These are phyloP conservation scores for Willowsia nigromaculata DNA, from an alignment of 2,888 invertebrate species.

Conservation along the genomic window DNA sequence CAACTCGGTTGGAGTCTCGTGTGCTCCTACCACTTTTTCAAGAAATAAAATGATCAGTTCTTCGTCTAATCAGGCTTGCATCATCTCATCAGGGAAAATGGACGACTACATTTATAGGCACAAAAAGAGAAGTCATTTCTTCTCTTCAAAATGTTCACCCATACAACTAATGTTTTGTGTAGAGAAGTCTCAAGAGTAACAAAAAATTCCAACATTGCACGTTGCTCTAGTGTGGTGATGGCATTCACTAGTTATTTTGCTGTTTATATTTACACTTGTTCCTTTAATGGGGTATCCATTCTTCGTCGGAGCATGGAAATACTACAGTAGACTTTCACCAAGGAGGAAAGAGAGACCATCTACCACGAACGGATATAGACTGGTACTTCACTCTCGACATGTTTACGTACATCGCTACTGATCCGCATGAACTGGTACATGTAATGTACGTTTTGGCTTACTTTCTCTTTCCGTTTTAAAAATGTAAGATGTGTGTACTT, in stretches of 20 bases:
- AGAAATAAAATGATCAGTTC: slow-evolving; percentile 65
- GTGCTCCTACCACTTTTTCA: not conserved
- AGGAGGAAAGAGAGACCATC: not conserved
- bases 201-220: not conserved
- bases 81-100: slow-evolving; percentile 70
- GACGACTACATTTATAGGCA: slow-evolving; percentile 59
- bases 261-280: slow-evolving; percentile 26
- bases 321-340: not conserved
- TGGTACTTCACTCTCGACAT: not conserved
- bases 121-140: slow-evolving; percentile 58
- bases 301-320: not conserved
- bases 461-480: not conserved
- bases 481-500: not conserved
- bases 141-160: slow-evolving; percentile 43
- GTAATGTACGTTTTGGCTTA: not conserved
- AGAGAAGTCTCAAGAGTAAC: no score
- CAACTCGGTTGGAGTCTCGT: not conserved
- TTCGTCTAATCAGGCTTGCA: slow-evolving; percentile 70
- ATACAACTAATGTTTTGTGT: no score
- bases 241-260: not conserved
- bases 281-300: slow-evolving; percentile 21
- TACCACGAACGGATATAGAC: not conserved
- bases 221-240: not conserved
- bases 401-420: slow-evolving; percentile 7
- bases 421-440: slow-evolving; percentile 22